Base-by-base conservation (phyloP, 2,113 vertebrate genomes). In the Artemisiospiza belli region DNA sequence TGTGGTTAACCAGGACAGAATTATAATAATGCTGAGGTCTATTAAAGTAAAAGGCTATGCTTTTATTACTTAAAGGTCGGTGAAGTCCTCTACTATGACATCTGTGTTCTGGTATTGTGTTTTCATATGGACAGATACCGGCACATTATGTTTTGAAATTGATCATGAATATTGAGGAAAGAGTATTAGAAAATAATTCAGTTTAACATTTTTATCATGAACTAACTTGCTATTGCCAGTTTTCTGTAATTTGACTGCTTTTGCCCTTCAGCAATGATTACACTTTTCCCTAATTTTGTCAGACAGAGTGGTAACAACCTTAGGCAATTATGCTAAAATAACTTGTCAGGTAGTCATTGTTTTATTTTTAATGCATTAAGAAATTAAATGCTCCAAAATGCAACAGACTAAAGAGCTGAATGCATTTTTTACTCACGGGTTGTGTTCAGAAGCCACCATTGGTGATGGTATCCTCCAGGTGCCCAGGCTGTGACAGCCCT, bases 51-150 rank as follows among this genome's bases (percentile, higher is more conserved):
- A 96, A 96, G 63, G 31, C 55, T 95, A 28, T 85, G 41, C 35
- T 88, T 93, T 93, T 94, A 80, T 95, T 92, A 90, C 49, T 83
- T 94, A 96, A 96, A 97, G 91, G 86, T 95, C 94, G 96, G 5
- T 20, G 33, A 77, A 91, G 66, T 76, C 70, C 57, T 86, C 41
- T 86, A 8, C 28, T 28, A 28, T 72, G 91, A 83, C 77, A 94
- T 69, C 69, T 92, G 37, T 88, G 57, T 89, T 84, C 58, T 10
- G 24, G 15, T 55, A 51, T 46, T 79, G 41, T 89, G 41, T 90
- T 79, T 83, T 91, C 12, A 20, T 70, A 19, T 27, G 43, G 55
- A 62, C 35, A 69, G 27, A 76, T 25, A 73, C 10, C 39, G 54
- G 24, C 21, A 47, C 15, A 31, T 58, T 68, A 46, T 74, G 18